These are phyloP conservation scores for Gasterosteus aculeatus DNA, from an alignment of 2,113 vertebrate genomes.

Conservation along the genomic window DNA sequence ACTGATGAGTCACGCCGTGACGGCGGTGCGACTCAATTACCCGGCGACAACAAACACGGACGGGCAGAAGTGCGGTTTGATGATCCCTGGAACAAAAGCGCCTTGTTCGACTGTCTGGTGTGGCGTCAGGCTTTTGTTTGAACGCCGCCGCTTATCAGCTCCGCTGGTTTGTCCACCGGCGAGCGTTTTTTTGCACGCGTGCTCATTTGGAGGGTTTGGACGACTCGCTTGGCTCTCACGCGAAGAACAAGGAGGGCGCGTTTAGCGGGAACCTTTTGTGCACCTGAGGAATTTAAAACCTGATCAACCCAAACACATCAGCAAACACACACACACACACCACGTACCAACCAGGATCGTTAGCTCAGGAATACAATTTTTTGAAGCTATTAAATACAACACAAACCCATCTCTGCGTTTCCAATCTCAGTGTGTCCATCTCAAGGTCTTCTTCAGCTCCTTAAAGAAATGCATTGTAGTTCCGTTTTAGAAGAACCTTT, in stretches of 20 bases:
- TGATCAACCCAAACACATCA: background rate
- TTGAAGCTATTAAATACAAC: background rate
- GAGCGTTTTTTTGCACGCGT: conserved; percentile 32
- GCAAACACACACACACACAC: background rate
- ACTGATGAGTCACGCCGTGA: conserved; percentile 62
- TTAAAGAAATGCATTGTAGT: background rate
- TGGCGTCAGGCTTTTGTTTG: conserved; percentile 23
- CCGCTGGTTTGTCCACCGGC: conserved; percentile 1
- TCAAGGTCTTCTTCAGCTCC: background rate
- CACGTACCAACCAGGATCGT: background rate
- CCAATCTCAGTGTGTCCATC: background rate
- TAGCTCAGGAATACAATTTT: background rate
- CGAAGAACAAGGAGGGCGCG: conserved; percentile 13
- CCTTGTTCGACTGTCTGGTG: conserved; percentile 23
- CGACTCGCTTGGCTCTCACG: conserved; percentile 19
- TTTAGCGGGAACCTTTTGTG: background rate
- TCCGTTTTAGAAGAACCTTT: too few relatives aligned
- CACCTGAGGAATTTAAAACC: background rate
- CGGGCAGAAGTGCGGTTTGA: conserved; percentile 38
- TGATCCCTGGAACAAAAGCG: conserved; percentile 44
- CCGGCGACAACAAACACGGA: conserved; percentile 51
- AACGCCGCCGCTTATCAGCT: conserved; percentile 45
- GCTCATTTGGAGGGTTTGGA: conserved; percentile 25
- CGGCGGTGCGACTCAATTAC: conserved; percentile 70
- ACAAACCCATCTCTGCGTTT: background rate